phyloP scores from a whole-genome alignment of 1,140 invertebrate genomes.

The Dufourea novaeangliae region DNA sequence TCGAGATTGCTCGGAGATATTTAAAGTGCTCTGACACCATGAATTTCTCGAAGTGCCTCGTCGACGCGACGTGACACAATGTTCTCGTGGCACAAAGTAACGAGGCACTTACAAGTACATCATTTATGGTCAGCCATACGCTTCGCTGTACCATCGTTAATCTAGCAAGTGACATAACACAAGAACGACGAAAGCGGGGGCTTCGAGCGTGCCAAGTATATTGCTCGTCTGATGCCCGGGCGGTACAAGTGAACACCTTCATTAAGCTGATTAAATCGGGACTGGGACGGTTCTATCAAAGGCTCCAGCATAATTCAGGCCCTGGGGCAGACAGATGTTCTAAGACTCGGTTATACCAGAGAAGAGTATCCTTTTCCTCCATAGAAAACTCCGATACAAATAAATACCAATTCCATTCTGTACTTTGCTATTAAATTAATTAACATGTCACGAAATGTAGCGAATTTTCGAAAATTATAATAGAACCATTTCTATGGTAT shows the following conservation, averaged over 20 bases:
- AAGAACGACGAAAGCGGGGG: conserved; percentile 3
- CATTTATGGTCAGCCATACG: conserved; percentile 18
- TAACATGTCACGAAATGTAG: too few relatives aligned
- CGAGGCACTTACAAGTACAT: conserved; percentile 14
- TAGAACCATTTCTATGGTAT: too few relatives aligned
- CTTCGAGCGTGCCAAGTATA: conserved; percentile 19
- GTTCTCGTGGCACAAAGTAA: too few relatives aligned
- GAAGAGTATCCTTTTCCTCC: too few relatives aligned
- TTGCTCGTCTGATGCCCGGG: conserved; percentile 6
- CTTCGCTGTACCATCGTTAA: conserved; percentile 21
- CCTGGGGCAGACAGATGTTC: not conserved
- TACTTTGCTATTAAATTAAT: too few relatives aligned
- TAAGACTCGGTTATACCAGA: not conserved
- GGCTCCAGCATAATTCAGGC: not conserved
- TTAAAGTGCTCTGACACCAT: too few relatives aligned
- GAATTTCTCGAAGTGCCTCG: too few relatives aligned
- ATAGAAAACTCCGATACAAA: too few relatives aligned
- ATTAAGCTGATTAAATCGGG: conserved; percentile 31
- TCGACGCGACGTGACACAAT: too few relatives aligned
- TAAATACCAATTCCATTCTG: too few relatives aligned
- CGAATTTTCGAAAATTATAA: too few relatives aligned
- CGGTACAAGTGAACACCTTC: conserved; percentile 30
- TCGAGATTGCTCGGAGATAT: too few relatives aligned
- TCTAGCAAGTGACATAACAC: conserved; percentile 37
- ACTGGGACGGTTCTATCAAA: conserved; percentile 3